Evolutionary conservation across 2,113 vertebrate genomes (phyloP), one percentile per base, ranked within the genome.

Genomic region (Cottus gobio): DNA sequence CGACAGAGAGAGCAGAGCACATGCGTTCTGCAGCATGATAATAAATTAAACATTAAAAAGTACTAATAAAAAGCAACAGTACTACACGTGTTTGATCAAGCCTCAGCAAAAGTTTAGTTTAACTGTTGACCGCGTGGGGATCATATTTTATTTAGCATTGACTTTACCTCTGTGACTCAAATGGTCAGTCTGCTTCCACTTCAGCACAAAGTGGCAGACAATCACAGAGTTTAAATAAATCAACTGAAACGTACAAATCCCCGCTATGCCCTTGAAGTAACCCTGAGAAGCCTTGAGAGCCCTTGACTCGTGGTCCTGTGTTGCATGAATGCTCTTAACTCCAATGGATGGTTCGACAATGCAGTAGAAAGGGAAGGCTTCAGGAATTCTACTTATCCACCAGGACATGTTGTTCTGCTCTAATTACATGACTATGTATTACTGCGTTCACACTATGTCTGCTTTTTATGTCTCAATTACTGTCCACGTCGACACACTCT

Each of bases 331-430:
- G 58, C 54, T 71, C 67, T 82, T 64, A 63, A 84, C 46, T 75
- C 48, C 69, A 68, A 82, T 74, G 69, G 78, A 73, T 39, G 34
- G 37, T 31, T 63, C 8, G 30, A 85, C 74, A 42, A 80, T 80
- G 63, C 56, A 42, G 54, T 16, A 64, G 11, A 58, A 34, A 69
- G 31, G 61, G 39, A 79, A 79, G 7, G 72, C 65, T 52, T 22
- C 26, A 65, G 83, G 82, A 87, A 85, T 74, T 66, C 74, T 3
- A 8, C 56, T 74, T 73, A 54, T 61, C 54, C 61, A 31, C 42
- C 52, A 20, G 34, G 26, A 36, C 4, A 8, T 57, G 18, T 67
- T 71, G 16, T 75, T 75, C 39, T 54, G 58, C 68, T 74, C 10
- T 12, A 56, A 71, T 60, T 42, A 62, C 26, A 60, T 10, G 36